These are phyloP conservation scores for Mustelus asterias DNA, from an alignment of 2,113 vertebrate genomes.

Conservation along the genomic window DNA sequence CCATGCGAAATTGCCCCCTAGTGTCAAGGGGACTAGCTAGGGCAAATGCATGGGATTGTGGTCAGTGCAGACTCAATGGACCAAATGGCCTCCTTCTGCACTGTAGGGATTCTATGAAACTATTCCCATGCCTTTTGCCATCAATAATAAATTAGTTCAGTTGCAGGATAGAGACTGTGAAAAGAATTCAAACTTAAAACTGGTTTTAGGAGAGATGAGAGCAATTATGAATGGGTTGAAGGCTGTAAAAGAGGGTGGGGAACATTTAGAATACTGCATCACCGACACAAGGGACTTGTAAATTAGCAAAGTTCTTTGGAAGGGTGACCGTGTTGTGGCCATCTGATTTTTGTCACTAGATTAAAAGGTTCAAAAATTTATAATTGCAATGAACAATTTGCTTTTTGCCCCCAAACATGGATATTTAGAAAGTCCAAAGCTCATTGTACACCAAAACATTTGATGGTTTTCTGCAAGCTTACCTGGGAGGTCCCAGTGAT, in stretches of 20 bases:
- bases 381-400: not conserved
- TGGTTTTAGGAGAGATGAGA: not conserved
- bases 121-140: not conserved
- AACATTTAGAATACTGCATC: too few species aligned
- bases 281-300: not conserved
- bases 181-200: not conserved
- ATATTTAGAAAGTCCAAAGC: not conserved
- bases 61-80: too few species aligned
- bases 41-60: too few species aligned
- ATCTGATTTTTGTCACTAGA: not conserved
- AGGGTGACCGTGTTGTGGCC: too few species aligned
- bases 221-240: not conserved
- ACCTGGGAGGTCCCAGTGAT: conserved; percentile 49
- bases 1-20: too few species aligned
- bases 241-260: not conserved
- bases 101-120: too few species aligned
- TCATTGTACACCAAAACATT: not conserved
- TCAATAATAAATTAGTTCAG: not conserved
- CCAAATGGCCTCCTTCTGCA: too few species aligned
- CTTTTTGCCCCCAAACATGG: too few species aligned
- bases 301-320: not conserved
- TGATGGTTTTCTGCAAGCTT: not conserved
- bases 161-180: not conserved
- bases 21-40: too few species aligned
- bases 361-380: not conserved